phyloP scores from a whole-genome alignment of 2,888 invertebrate genomes.

The Schrankia costaestrigalis region DNA sequence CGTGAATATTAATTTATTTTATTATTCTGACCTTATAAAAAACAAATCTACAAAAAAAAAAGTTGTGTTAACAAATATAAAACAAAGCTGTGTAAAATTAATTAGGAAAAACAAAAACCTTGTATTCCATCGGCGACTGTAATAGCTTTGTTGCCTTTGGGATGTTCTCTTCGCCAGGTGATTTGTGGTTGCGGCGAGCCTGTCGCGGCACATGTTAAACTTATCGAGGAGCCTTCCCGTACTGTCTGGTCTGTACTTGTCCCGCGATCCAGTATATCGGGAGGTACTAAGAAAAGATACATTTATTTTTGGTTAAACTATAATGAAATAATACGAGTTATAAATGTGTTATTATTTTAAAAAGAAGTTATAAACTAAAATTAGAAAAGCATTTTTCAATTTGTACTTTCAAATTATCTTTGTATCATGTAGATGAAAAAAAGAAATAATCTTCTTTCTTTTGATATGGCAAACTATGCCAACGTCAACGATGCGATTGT shows the following conservation, averaged over 20 bases:
- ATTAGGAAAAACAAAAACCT: conserved; percentile 69
- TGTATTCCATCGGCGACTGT: conserved; percentile 84
- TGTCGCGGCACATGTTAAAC: conserved; percentile 91
- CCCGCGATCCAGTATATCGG: conserved; percentile 91
- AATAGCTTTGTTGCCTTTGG: conserved; percentile 87
- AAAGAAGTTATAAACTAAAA: too few relatives aligned
- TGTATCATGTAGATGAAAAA: too few relatives aligned
- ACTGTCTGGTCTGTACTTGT: conserved; percentile 93
- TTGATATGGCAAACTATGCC: too few relatives aligned
- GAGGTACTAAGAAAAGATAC: conserved; percentile 80
- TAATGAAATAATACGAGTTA: background rate
- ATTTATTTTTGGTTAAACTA: background rate
- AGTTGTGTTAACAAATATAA: too few relatives aligned
- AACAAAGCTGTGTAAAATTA: too few relatives aligned
- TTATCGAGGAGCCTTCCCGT: conserved; percentile 91
- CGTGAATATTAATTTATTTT: too few relatives aligned
- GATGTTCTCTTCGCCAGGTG: conserved; percentile 92
- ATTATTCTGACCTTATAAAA: too few relatives aligned
- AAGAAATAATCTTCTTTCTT: too few relatives aligned
- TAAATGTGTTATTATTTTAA: background rate
- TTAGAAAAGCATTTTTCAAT: too few relatives aligned
- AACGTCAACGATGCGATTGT: too few relatives aligned
- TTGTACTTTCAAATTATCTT: too few relatives aligned
- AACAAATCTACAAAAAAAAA: background rate
- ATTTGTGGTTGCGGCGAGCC: conserved; percentile 94